phyloP scores from a whole-genome alignment of 1,140 invertebrate species.

The Probaryconus sp. region DNA sequence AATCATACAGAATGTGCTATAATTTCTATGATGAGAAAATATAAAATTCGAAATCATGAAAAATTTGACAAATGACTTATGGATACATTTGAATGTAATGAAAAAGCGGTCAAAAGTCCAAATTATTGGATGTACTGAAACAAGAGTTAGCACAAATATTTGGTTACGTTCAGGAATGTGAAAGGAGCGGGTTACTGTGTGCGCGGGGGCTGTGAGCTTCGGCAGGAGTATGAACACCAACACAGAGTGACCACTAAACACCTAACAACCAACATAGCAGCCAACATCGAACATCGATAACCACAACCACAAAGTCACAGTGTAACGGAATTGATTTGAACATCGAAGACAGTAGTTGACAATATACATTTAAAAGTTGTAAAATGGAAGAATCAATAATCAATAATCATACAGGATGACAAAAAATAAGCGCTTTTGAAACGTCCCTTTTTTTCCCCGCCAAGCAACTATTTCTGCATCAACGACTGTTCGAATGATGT shows the following conservation, averaged over 20 bases:
- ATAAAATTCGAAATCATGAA: too few relatives aligned
- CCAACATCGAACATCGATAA: conserved; percentile 77
- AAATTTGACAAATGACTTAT: conserved; percentile 39
- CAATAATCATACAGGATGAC: conserved; percentile 22
- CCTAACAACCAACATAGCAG: conserved; percentile 78
- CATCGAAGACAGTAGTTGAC: conserved; percentile 70
- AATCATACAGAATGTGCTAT: too few relatives aligned
- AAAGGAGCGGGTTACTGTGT: conserved; percentile 57
- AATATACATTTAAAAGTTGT: conserved; percentile 58
- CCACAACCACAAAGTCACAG: conserved; percentile 76
- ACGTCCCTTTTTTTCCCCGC: too few relatives aligned
- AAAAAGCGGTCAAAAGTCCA: conserved; percentile 27
- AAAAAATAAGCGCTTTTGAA: conserved; percentile 55
- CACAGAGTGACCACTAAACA: conserved; percentile 77
- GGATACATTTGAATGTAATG: conserved; percentile 31
- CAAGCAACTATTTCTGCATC: too few relatives aligned
- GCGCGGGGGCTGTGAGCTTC: conserved; percentile 68
- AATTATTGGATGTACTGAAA: conserved; percentile 32
- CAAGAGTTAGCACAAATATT: conserved; percentile 49
- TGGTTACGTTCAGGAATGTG: conserved; percentile 46
- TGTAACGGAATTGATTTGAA: conserved; percentile 73
- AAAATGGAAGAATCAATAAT: conserved; percentile 33
- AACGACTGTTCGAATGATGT: too few relatives aligned
- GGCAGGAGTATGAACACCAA: conserved; percentile 70
- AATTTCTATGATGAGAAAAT: too few relatives aligned